Evolutionary conservation across 2,113 vertebrate species (phyloP), one percentile per base, ranked within the genome.

Genomic region (Mellivora capensis): DNA sequence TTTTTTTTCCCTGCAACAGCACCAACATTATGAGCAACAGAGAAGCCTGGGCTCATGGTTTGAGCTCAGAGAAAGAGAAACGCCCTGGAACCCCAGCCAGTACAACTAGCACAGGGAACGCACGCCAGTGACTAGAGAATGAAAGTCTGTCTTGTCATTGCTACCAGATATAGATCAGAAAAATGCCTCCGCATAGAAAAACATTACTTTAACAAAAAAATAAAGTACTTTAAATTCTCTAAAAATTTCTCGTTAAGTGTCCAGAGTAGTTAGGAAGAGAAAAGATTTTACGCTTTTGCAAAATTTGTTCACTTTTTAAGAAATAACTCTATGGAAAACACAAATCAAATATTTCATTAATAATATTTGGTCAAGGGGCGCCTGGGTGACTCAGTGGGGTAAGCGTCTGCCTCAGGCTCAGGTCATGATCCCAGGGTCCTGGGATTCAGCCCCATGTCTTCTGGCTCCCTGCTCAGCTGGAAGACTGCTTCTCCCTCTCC

Each of bases 201-300:
- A 12, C 42, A 62, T 52, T 64, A 93, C 59, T 90, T 67, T 64
- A 72, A 69, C 77, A 92, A 96, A 67, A 29, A 67, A 62, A 25
- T 71, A 3, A 91, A 96, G 87, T 67, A 6, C 2, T 97, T 97
- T 72, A 62, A 10, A 23, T 91, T 67, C 54, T 94, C 61, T 76
- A 74, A 87, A 84, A 83, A 91, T 44, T 79, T 95, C 27, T 42
- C 12, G 2, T 9, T 9, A 42, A 34, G 8, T 82, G 69, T 83
- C n/a, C 49, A 91, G 2, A 47, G 88, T 8, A 84, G 6, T 76
- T 74, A 67, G 67, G 37, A 88, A 83, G 27, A 82, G 37, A 84
- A 77, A 20, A 61, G 18, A 86, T 57, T 57, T 86, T 82, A 87
- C 59, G 31, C 54, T 91, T 83, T 87, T 74, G 86, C 64, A 27